Base-by-base conservation (phyloP, 2,113 vertebrate genomes). In the Chitala chitala region DNA sequence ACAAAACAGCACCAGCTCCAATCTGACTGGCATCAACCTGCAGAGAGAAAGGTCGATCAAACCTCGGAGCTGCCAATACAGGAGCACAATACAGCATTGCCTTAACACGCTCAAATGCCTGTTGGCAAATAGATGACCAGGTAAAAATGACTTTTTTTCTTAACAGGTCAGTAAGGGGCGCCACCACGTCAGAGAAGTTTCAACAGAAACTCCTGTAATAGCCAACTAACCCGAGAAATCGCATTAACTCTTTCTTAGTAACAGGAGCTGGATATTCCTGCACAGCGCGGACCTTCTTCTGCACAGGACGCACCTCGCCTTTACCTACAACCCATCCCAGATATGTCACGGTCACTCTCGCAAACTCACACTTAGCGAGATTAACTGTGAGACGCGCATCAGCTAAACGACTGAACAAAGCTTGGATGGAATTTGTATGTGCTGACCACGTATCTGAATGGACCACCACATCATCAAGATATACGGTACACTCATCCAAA, bases 341-440 rank as follows among this genome's bases (percentile, higher is more conserved):
- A 44, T 73, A 73, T 10, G 24, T 61, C 2, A 73, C 55, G 8
- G 72, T 53, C 13, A 26, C 72, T n/a, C 22, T 8, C 12, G 59
- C 64, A 54, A 66, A 73, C 26, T 73, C 72, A 64, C 72, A 73
- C 22, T 56, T 68, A 2, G 51, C 22, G 5, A 69, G 24, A 5
- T 46, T 75, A 4, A 68, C 36, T 5, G 24, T 55, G 10, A 56
- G 38, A 26, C 5, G 15, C 5, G 73, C 36, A 13, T 5, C n/a
- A 1, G 24, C 58, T 5, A 74, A 53, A 12, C 31, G 38, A 13
- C 29, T 15, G 12, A 59, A n/a, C 24, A 59, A 24, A 15, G 55
- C 71, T 8, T 29, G 7, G 20, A 63, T 48, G 1, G 22, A 3
- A 7, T 46, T 22, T 26, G 46, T 4, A 46, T 73, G 71, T 17